Base-by-base conservation (phyloP, 2,888 invertebrate genomes). In the Xestia ashworthii region DNA sequence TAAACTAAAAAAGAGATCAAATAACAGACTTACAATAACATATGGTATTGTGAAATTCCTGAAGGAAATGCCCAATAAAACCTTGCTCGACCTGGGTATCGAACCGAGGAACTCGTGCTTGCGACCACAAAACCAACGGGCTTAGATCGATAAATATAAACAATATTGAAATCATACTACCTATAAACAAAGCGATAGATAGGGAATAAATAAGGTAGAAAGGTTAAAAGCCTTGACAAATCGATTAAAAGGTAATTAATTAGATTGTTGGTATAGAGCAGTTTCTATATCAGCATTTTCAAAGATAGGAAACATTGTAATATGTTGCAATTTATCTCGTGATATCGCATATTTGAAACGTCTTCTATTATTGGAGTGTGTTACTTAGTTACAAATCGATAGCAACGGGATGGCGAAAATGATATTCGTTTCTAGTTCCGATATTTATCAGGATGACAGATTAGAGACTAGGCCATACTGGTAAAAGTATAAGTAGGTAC, bases 181-280 rank as follows among this genome's bases (percentile, higher is more conserved):
- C n/a, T n/a, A 64, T 44, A 64, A 64, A 64, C 64, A 64, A 41
- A 41, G 41, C 41, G 22, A 58, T 58, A 25, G 55, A 5, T 25
- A 55, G 53, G 53, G 11, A 4, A 55, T 5, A 3, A 11, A 11
- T 55, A 6, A 58, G 62, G 38, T 22, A 99, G 92, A 0, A 41
- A 58, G 55, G 80, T 80, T 69, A 50, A 48, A 60, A 71, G 44
- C 32, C 55, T 68, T 44, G 80, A 50, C n/a, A 70, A 66, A 80
- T 74, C 25, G 14, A 60, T 70, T 22, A 41, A 9, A 55, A 0
- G 16, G 32, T 69, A 66, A 69, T 68, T 53, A 32, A 65, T 38
- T 19, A 46, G 14, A 46, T 67, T 71, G 48, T 79, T 83, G 80
- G 64, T 74, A 68, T 75, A 83, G 80, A 80, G 44, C 71, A 82